Evolutionary conservation across 2,797 vertebrate genomes (phyloP).

Genomic region (Euthynnus affinis): DNA sequence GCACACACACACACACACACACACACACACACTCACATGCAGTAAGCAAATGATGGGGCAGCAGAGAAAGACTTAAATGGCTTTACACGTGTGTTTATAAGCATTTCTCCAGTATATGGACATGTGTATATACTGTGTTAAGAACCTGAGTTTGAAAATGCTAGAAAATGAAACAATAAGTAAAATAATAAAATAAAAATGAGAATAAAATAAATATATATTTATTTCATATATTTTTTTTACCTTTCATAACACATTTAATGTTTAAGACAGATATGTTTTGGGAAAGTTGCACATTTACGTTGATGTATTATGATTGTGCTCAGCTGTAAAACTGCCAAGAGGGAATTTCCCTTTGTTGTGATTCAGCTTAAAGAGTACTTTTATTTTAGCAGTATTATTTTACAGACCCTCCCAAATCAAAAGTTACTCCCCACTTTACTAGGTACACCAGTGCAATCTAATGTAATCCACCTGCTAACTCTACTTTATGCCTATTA

Average conservation of each 20-base stretch:
- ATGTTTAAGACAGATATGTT: not conserved
- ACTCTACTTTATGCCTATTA: too few species aligned
- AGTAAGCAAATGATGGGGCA: slow-evolving; percentile 21
- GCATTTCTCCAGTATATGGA: not conserved
- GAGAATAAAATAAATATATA: not conserved
- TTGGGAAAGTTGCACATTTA: too few species aligned
- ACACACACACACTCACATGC: not conserved
- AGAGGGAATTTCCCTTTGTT: not conserved
- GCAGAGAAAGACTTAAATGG: slow-evolving; percentile 31
- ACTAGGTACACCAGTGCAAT: too few species aligned
- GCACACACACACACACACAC: slow-evolving; percentile 24
- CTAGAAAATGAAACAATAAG: not conserved
- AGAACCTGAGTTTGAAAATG: not conserved
- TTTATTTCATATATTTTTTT: too few species aligned
- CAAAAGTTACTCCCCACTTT: not conserved
- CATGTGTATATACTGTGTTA: too few species aligned
- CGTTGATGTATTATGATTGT: not conserved
- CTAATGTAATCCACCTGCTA: too few species aligned
- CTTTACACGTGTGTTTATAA: slow-evolving; percentile 29
- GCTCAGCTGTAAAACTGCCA: not conserved
- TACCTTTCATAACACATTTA: not conserved
- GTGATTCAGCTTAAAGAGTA: not conserved
- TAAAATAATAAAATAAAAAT: not conserved
- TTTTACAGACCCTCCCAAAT: not conserved
- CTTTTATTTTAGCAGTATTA: not conserved